phyloP scores from a whole-genome alignment of 2,113 vertebrate species.

The Brienomyrus longianalis region DNA sequence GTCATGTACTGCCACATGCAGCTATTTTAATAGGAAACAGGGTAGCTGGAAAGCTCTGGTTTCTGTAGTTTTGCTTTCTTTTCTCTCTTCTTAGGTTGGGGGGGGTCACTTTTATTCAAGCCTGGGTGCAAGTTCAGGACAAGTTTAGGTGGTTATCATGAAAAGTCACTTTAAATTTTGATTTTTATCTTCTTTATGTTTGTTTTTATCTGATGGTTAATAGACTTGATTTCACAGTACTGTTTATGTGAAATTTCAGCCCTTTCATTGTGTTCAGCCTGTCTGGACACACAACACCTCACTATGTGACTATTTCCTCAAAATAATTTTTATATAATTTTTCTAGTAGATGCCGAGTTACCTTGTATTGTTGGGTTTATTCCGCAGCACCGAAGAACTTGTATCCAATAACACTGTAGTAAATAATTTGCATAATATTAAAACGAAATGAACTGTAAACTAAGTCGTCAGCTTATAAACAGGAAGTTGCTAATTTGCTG shows the following conservation, averaged over 20 bases:
- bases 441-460: background rate
- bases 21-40: slow-evolving; percentile 50
- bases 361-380: background rate
- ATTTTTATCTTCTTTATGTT: background rate
- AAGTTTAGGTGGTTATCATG: slow-evolving; percentile 22
- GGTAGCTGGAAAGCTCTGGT: slow-evolving; percentile 39
- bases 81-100: slow-evolving; percentile 59
- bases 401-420: background rate
- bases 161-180: background rate
- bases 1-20: slow-evolving; percentile 51
- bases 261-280: background rate
- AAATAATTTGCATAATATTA: background rate
- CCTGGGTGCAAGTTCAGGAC: slow-evolving; percentile 46
- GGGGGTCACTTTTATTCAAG: slow-evolving; percentile 65
- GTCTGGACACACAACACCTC: background rate
- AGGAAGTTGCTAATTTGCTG: background rate
- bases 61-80: slow-evolving; percentile 59
- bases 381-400: background rate
- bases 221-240: background rate
- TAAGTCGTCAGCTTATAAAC: background rate
- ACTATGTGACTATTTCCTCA: background rate
- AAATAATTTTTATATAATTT: background rate
- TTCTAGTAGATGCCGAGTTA: background rate
- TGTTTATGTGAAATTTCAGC: background rate
- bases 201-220: background rate